phyloP scores from a whole-genome alignment of 2,113 vertebrate species.

The Dromas ardeola region DNA sequence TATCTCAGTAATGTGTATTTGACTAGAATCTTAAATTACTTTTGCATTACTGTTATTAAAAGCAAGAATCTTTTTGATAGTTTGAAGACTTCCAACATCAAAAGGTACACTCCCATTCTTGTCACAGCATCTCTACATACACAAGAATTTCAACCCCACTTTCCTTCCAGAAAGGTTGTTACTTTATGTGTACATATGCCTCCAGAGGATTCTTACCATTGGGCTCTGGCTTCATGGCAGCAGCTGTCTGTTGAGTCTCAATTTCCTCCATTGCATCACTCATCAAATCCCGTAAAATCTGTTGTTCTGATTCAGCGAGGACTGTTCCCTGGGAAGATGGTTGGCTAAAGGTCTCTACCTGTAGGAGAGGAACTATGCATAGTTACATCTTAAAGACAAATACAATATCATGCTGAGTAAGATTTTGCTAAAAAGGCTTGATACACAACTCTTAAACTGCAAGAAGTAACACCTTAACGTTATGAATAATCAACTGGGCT shows the following conservation, averaged over 20 bases:
- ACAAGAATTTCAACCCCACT: neutral
- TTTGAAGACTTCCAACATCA: neutral
- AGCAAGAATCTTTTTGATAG: neutral
- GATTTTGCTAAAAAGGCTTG: neutral
- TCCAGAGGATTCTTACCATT: constrained; percentile 76
- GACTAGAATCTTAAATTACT: neutral
- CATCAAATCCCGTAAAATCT: constrained; percentile 94
- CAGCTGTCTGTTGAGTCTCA: constrained; percentile 76
- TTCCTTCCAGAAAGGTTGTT: neutral
- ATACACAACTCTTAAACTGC: neutral
- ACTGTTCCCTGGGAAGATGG: constrained; percentile 76
- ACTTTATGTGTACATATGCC: neutral
- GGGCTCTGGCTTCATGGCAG: constrained; percentile 59
- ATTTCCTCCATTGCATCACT: constrained; percentile 97
- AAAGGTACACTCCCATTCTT: neutral
- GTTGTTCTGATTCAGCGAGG: constrained; percentile 92
- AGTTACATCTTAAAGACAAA: neutral
- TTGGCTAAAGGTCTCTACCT: constrained; percentile 78
- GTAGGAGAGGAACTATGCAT: neutral
- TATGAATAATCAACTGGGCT: neutral
- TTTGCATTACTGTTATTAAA: neutral
- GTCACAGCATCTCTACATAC: neutral
- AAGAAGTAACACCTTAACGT: neutral
- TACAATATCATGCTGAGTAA: neutral
- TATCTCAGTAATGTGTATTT: neutral